These are phyloP conservation scores for Chesias legatella DNA, from an alignment of 2,888 invertebrate species.

Conservation along the genomic window DNA sequence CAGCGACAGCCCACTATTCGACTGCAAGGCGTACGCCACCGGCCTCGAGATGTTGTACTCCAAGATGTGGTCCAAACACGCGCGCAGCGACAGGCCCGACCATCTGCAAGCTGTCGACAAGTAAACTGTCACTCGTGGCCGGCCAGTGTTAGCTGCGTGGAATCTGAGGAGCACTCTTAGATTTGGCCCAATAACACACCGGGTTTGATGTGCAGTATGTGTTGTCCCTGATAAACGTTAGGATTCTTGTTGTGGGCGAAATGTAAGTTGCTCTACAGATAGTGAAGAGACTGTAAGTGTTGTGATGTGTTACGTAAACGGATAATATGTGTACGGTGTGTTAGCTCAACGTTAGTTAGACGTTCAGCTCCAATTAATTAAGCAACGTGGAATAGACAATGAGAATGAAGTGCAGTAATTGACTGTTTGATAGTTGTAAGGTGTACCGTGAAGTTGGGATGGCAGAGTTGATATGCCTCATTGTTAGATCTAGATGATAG, in stretches of 20 bases:
- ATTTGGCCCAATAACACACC: too few relatives aligned
- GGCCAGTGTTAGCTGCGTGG: neutral
- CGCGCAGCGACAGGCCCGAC: constrained; percentile 89
- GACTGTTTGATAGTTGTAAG: constrained; percentile 17
- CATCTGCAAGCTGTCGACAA: constrained; percentile 83
- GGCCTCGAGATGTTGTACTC: constrained; percentile 94
- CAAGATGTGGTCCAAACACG: constrained; percentile 94
- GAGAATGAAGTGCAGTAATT: constrained; percentile 13
- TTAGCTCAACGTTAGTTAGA: too few relatives aligned
- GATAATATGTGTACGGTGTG: too few relatives aligned
- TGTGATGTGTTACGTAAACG: too few relatives aligned
- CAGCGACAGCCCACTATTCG: constrained; percentile 94
- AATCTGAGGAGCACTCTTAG: neutral
- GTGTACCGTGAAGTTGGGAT: constrained; percentile 2
- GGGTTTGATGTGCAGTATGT: too few relatives aligned
- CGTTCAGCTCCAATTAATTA: neutral
- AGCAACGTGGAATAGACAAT: constrained; percentile 2
- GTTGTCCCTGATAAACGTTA: too few relatives aligned
- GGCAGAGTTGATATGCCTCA: too few relatives aligned
- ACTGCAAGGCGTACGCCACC: constrained; percentile 94
- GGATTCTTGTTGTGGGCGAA: too few relatives aligned
- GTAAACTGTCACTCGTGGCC: constrained; percentile 31
- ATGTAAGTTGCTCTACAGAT: neutral
- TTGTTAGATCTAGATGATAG: too few relatives aligned
- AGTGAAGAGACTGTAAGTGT: neutral